Evolutionary conservation across 2,888 invertebrate species (phyloP), one percentile per base, ranked within the genome.

Genomic region (Metallyticus violacea): DNA sequence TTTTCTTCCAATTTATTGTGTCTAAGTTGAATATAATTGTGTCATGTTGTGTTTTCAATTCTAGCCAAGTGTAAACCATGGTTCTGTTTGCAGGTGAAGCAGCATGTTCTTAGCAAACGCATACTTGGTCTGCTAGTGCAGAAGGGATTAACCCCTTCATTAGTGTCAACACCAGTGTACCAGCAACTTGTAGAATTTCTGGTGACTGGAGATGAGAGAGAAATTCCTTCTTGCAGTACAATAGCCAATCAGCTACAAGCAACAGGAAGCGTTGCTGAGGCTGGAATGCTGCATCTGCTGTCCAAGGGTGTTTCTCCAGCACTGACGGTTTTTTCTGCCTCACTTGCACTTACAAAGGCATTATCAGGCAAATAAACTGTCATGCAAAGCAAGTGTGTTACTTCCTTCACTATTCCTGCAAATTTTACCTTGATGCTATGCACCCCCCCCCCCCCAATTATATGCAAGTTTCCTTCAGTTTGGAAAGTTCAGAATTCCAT

Each of bases 101-200:
- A n/a, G n/a, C n/a, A 79, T 25, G 84, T 28, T 4, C 79, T 85
- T 26, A 88, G 81, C 76, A 29, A 81, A 4, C 40, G 77, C 26
- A 28, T 88, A 25, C 26, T 87, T 27, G 26, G 76, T 1, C 84
- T 88, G 3, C 76, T 88, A 7, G n/a, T 88, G 81, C 77, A 85
- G n/a, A 62, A 78, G 7, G 88, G 88, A 9, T 79, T 88, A 25
- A 28, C 85, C 9, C 76, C 86, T 28, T 77, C 77, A 76, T 30
- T 88, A 30, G 86, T 88, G 6, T 26, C 83, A 2, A 87, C 87
- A 9, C 86, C 87, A n/a, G 82, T 81, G 7, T 88, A 88, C 78
- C 86, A 78, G 2, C 87, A 85, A 26, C 77, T 88, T 9, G 79
- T 88, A 3, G 88, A 88, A 25, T 78, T 83, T 22, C 76, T 88